Evolutionary conservation across 1,140 invertebrate genomes (phyloP).

Genomic region (Lasioglossum albipes): DNA sequence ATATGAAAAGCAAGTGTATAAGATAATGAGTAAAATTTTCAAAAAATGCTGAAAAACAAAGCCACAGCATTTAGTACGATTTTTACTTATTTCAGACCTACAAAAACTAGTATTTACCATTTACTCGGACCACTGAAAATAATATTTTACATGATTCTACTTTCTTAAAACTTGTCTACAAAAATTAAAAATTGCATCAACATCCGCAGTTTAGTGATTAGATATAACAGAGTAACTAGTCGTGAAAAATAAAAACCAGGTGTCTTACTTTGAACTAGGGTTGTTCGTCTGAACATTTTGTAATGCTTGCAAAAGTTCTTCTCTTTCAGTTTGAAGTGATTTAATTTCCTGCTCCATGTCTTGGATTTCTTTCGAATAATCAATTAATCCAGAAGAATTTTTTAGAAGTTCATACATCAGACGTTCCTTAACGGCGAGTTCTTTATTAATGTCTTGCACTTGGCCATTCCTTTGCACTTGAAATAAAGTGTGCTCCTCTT

Average conservation of each 20-base stretch:
- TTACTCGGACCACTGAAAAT: no score
- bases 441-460: slow-evolving; percentile 86
- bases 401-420: slow-evolving; percentile 85
- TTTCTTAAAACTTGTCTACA: no score
- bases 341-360: slow-evolving; percentile 88
- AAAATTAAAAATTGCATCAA: no score
- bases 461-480: slow-evolving; percentile 82
- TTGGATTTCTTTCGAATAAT: slow-evolving; percentile 79
- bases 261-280: slow-evolving; percentile 73
- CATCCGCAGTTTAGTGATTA: slow-evolving; percentile 57
- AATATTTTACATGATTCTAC: no score
- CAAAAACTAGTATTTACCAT: no score
- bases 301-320: slow-evolving; percentile 84
- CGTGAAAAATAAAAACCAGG: not conserved
- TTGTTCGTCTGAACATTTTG: slow-evolving; percentile 81
- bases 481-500: slow-evolving; percentile 84
- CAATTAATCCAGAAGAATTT: slow-evolving; percentile 84
- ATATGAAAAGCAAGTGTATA: not conserved
- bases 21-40: no score
- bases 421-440: slow-evolving; percentile 88
- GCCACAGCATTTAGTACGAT: no score
- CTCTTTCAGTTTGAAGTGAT: slow-evolving; percentile 87
- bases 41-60: no score
- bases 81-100: no score
- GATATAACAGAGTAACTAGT: not conserved